These are phyloP conservation scores for Morinoia aosen DNA, from an alignment of 2,888 invertebrate genomes.

Conservation along the genomic window DNA sequence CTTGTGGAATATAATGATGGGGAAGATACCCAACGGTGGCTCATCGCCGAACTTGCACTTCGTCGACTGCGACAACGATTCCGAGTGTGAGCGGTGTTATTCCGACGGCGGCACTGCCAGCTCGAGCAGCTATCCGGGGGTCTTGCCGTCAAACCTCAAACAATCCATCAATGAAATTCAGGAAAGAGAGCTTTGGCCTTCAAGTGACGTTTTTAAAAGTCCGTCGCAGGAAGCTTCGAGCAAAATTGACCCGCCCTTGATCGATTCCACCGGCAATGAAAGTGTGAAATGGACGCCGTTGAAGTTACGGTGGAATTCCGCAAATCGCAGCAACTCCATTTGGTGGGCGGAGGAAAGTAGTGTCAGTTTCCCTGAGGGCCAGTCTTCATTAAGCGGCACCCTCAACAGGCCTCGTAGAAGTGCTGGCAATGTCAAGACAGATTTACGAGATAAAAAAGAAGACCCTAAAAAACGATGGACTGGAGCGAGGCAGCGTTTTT, in stretches of 20 bases:
- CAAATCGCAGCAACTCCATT: neutral
- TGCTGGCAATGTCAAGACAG: neutral
- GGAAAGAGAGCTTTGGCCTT: neutral
- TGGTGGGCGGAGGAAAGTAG: constrained; percentile 50
- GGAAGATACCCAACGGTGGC: constrained; percentile 24
- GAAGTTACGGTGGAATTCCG: neutral
- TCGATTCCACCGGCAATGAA: neutral
- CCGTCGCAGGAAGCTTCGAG: neutral
- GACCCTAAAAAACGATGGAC: neutral
- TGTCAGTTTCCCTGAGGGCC: neutral
- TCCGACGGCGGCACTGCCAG: neutral
- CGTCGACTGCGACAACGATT: constrained; percentile 26
- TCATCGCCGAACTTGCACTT: constrained; percentile 43
- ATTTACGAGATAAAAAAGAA: neutral
- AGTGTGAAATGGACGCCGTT: constrained; percentile 8
- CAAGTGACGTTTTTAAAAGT: neutral
- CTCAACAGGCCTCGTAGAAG: neutral
- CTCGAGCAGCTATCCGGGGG: neutral
- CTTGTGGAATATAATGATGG: constrained; percentile 9
- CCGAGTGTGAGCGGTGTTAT: constrained; percentile 19
- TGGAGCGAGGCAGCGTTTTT: constrained; percentile 18
- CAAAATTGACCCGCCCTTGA: neutral
- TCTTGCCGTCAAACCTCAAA: neutral
- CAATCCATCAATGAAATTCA: constrained; percentile 15
- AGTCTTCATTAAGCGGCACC: neutral